Conservation (phyloP, 35 echinoderm and acorn worm genomes). For the Ptychodera flava region DNA sequence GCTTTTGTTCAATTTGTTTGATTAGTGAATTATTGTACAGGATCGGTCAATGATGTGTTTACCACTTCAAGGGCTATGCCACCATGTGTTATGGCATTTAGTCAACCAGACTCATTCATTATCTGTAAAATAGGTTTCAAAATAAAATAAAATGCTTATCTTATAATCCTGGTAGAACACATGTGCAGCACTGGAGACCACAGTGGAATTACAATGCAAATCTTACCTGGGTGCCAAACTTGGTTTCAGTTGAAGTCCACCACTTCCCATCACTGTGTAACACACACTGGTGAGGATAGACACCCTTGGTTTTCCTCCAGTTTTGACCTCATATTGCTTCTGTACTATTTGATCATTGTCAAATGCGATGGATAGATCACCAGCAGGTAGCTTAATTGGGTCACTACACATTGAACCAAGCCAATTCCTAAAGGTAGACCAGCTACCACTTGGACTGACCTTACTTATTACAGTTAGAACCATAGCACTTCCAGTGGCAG, state of each 20-base stretch:
- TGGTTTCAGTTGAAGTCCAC: not conserved
- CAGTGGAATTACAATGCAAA: too few relatives aligned
- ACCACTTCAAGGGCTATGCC: too few relatives aligned
- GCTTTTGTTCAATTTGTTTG: too few relatives aligned
- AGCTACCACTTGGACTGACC: not conserved
- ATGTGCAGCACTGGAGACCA: too few relatives aligned
- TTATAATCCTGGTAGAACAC: too few relatives aligned
- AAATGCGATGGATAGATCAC: not conserved
- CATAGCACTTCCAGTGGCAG: not conserved
- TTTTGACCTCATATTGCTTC: not conserved
- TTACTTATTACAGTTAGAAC: not conserved
- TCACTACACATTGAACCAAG: not conserved
- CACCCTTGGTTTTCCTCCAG: not conserved
- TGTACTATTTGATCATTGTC: not conserved
- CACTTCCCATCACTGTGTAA: not conserved
- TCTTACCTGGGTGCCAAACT: not conserved
- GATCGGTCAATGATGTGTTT: too few relatives aligned
- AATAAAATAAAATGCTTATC: too few relatives aligned
- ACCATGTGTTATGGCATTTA: too few relatives aligned
- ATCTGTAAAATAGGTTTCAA: too few relatives aligned
- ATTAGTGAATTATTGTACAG: too few relatives aligned
- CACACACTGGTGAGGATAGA: not conserved
- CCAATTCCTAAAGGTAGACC: not conserved
- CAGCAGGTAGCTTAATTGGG: not conserved
- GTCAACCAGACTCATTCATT: too few relatives aligned